A percentile compares a stretch with the other conserved stretches of the same genome.
Evolutionary conservation across 2,113 vertebrate species (phyloP).

Genomic region (Elaphurus davidianus): DNA sequence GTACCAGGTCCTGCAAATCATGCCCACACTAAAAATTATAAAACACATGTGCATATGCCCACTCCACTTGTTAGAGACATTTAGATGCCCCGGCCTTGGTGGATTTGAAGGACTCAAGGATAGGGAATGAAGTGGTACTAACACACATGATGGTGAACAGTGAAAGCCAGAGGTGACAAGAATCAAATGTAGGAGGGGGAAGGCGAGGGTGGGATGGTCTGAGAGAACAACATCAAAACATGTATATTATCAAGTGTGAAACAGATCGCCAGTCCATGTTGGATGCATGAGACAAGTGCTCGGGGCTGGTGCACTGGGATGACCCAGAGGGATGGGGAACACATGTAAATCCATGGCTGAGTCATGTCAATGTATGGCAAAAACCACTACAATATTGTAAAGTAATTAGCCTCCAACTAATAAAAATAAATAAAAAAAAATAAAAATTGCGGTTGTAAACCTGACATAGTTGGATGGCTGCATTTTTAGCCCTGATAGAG

Average conservation of each 20-base stretch:
- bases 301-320: too few relatives aligned
- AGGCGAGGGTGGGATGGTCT: too few relatives aligned
- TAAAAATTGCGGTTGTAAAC: neutral
- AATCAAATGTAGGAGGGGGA: neutral
- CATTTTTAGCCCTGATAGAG: neutral
- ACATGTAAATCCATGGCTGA: too few relatives aligned
- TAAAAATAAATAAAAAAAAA: too few relatives aligned
- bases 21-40: neutral
- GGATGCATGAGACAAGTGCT: too few relatives aligned
- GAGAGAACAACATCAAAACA: too few relatives aligned
- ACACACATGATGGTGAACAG: neutral
- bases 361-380: too few relatives aligned
- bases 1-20: neutral
- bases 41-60: fast-evolving
- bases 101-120: neutral
- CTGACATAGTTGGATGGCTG: neutral
- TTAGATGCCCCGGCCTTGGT: neutral
- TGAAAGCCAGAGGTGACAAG: neutral
- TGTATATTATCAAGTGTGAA: too few relatives aligned
- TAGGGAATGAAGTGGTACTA: neutral
- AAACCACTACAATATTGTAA: too few relatives aligned
- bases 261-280: too few relatives aligned
- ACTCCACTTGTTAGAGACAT: neutral
- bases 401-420: too few relatives aligned
- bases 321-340: too few relatives aligned